phyloP scores from a whole-genome alignment of 2,113 vertebrate species.

The Pseudopipra pipra region DNA sequence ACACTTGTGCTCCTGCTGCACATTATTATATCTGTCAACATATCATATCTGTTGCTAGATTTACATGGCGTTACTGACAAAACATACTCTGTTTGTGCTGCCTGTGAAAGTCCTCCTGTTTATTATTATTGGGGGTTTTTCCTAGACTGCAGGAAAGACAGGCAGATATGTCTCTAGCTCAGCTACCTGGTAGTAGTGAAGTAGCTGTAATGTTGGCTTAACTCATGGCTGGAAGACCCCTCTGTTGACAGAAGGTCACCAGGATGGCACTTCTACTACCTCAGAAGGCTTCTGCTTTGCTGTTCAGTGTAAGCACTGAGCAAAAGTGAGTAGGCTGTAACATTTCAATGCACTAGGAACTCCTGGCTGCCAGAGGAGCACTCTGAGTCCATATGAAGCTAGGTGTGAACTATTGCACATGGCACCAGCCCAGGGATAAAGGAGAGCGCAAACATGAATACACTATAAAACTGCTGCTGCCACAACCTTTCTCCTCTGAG shows the following conservation, averaged over 20 bases:
- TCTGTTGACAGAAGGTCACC: constrained; percentile 38
- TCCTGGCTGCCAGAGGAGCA: not conserved
- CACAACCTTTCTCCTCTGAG: not conserved
- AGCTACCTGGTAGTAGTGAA: not conserved
- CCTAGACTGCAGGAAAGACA: not conserved
- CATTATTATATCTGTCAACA: not conserved
- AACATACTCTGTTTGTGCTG: constrained; percentile 8
- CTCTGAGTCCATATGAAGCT: not conserved
- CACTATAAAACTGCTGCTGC: not conserved
- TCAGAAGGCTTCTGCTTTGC: not conserved
- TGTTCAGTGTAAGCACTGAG: not conserved
- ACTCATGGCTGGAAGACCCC: not conserved
- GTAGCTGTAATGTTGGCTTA: constrained; percentile 21
- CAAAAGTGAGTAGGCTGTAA: not conserved
- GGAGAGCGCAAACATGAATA: not conserved
- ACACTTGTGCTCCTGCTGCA: constrained; percentile 1
- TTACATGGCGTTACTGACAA: constrained; percentile 25
- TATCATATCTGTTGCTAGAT: not conserved
- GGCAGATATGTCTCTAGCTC: not conserved
- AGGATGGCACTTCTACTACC: not conserved
- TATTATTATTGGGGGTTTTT: not conserved
- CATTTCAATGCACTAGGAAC: not conserved
- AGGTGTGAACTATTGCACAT: not conserved
- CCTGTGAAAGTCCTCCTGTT: not conserved
- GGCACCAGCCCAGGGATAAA: not conserved